Base-by-base conservation (phyloP, 2,113 vertebrate species). In the Aptenodytes forsteri region DNA sequence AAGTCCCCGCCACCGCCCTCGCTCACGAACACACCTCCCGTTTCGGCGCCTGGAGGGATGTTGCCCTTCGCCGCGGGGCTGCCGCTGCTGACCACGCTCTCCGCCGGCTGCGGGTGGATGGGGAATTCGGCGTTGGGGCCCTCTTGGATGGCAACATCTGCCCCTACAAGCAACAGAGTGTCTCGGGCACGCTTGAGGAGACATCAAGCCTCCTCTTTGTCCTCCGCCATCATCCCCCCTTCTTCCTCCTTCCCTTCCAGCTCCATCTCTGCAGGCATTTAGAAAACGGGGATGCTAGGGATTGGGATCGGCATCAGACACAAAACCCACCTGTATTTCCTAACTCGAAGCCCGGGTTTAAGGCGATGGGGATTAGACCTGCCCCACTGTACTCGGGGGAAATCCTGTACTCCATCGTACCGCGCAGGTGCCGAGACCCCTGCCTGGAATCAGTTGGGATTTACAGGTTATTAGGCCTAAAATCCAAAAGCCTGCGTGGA, bases 161-260 rank as follows among this genome's bases (percentile, higher is more conserved):
- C 67, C 23, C 95, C 98, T 98, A 21, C 1, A 26, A 36, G 34
- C 13, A 27, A 26, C 8, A 2, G 18, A 16, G 55, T 0, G 49
- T 47, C 55, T n/a, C 5, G 1, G 7, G 29, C 29, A 22, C 0
- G 7, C 6, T 9, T 1, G 0, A 38, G 61, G n/a, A 58, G 52
- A 34, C 46, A 15, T 8, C 38, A 2, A 4, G 75, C 30, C 30
- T 59, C 81, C 0, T 78, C 71, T 32, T 87, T 86, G 0, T 76
- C 93, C 72, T 92, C 97, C 5, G 79, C 97, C 29, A 46, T 94
- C 55, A 22, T 27, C 36, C 83, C 85, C 11, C 40, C 79, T 7
- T 96, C 97, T 23, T 98, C 96, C 22, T 97, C 98, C 65, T 97
- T 97, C 46, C 90, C 84, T 38, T 96, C 98, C 0, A 54, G 94